Conservation (phyloP, 2,888 invertebrate genomes). For the Pterobdella sp. region DNA sequence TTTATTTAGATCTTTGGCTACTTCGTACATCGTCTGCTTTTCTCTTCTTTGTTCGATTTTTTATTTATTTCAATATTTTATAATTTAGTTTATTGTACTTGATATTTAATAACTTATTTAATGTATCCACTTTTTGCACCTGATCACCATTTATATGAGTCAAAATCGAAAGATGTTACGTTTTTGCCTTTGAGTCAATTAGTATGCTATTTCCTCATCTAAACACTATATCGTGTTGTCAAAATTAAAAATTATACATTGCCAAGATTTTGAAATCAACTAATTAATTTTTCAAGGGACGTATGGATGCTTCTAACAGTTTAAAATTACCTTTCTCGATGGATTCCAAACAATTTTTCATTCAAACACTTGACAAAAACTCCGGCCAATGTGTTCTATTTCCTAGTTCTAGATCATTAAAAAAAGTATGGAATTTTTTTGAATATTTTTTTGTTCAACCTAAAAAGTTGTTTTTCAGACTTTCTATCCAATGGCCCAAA, state of each 20-base stretch:
- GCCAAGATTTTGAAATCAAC: neutral
- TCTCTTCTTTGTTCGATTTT: neutral
- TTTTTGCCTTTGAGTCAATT: neutral
- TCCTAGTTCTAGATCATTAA: too few species aligned
- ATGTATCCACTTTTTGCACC: conserved; percentile 26
- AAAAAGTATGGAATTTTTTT: too few species aligned
- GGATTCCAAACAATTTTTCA: too few species aligned
- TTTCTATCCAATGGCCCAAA: neutral
- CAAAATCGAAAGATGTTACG: neutral
- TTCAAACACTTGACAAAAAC: too few species aligned
- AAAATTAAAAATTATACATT: neutral
- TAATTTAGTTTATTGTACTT: neutral
- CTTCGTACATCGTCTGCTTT: neutral
- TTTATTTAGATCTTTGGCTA: neutral
- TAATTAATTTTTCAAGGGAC: neutral
- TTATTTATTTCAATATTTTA: neutral
- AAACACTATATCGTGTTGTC: neutral
- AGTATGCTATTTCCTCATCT: too few species aligned
- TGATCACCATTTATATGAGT: conserved; percentile 17
- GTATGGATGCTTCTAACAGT: too few species aligned
- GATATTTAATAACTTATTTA: neutral
- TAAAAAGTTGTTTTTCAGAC: neutral
- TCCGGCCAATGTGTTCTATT: neutral
- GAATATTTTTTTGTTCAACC: neutral
- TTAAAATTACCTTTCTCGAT: neutral